Percentiles rank a stretch among this genome's conserved stretches.
Evolutionary conservation across 2,113 vertebrate genomes (phyloP).

Genomic region (Aramus guarauna): DNA sequence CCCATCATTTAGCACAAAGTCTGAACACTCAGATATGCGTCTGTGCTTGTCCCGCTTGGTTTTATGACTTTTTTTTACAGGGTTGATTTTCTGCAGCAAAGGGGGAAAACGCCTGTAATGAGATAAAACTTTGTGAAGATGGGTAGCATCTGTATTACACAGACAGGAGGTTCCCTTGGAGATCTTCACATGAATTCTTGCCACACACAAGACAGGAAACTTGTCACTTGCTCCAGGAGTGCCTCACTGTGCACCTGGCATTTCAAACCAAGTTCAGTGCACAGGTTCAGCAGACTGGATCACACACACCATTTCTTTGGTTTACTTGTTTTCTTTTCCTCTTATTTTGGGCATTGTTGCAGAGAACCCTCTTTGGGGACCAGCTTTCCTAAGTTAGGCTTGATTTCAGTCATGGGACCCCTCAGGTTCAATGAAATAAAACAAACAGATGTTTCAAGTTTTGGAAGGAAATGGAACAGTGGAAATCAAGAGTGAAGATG

Average conservation of each 20-base stretch:
- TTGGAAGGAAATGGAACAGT: constrained; percentile 13
- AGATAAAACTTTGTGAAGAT: neutral
- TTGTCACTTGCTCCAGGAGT: neutral
- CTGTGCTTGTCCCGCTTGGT: neutral
- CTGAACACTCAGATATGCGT: neutral
- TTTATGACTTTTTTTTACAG: neutral
- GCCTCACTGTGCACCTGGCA: neutral
- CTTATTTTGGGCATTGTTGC: neutral
- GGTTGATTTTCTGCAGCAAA: neutral
- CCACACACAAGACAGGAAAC: neutral
- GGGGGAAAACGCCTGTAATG: neutral
- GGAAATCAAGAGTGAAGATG: constrained; percentile 4
- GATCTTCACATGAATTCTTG: neutral
- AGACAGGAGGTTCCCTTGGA: neutral
- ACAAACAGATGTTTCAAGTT: constrained; percentile 64
- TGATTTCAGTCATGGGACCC: constrained; percentile 23
- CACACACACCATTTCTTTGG: neutral
- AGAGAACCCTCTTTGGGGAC: constrained; percentile 24
- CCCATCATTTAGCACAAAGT: neutral
- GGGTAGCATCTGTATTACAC: neutral
- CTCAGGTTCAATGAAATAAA: constrained; percentile 39
- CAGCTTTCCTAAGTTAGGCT: neutral
- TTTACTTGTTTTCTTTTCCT: neutral
- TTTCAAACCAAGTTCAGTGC: neutral
- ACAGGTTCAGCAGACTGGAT: neutral